phyloP scores from a whole-genome alignment of 1,140 invertebrate genomes.

The Micrasema longulum region DNA sequence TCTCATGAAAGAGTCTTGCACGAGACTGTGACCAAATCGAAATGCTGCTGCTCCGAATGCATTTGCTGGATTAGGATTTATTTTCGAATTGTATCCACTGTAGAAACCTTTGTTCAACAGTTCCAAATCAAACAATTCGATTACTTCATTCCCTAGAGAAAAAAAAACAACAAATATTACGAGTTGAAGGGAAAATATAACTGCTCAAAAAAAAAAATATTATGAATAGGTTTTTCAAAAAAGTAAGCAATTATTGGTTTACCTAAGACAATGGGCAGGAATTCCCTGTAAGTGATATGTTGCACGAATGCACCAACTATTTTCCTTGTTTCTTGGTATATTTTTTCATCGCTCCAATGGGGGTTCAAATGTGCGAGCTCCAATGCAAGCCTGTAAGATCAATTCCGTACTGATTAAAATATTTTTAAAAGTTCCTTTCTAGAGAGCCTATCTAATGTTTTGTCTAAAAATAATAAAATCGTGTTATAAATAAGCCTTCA shows the following conservation, averaged over 20 bases:
- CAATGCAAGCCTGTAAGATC: constrained; percentile 75
- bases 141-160: constrained; percentile 75
- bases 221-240: too few species aligned
- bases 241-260: too few species aligned
- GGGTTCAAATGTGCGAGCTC: constrained; percentile 82
- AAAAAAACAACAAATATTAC: too few species aligned
- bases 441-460: too few species aligned
- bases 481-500: constrained; percentile 11
- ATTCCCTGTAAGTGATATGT: constrained; percentile 91
- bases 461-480: not conserved
- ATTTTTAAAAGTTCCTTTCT: not conserved
- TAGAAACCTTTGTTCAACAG: constrained; percentile 74
- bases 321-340: constrained; percentile 88
- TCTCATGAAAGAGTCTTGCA: constrained; percentile 81
- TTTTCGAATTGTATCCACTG: constrained; percentile 79
- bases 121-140: constrained; percentile 78
- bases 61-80: constrained; percentile 90
- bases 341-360: constrained; percentile 88
- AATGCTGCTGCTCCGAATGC: constrained; percentile 96
- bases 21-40: constrained; percentile 94
- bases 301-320: constrained; percentile 87
- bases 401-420: constrained; percentile 3
- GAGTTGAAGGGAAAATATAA: too few species aligned
- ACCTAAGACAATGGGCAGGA: constrained; percentile 86
- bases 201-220: too few species aligned